Percentiles rank a stretch among this genome's conserved stretches.
Evolutionary conservation across 2,113 vertebrate genomes (phyloP).

Genomic region (Cyprinodon variegatus): DNA sequence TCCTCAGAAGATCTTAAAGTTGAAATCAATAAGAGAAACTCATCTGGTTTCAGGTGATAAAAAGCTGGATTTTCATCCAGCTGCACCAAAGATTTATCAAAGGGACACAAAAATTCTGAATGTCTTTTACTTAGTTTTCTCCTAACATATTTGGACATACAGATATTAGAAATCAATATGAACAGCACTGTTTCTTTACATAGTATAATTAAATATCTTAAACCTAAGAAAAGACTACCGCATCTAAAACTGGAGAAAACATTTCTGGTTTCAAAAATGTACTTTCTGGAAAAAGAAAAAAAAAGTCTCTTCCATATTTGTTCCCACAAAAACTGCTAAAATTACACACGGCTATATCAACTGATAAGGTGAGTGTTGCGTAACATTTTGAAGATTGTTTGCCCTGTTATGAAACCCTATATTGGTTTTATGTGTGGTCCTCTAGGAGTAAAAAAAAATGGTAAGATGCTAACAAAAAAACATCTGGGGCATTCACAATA

Average conservation of each 20-base stretch:
- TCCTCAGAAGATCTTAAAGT: slow-evolving; percentile 40
- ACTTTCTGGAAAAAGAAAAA: no score
- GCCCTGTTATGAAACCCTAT: background rate
- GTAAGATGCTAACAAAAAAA: background rate
- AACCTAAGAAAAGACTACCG: background rate
- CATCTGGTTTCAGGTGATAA: slow-evolving; percentile 23
- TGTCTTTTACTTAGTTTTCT: slow-evolving; percentile 10
- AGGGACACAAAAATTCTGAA: background rate
- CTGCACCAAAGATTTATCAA: background rate
- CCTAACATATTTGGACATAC: background rate
- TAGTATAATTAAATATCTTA: no score
- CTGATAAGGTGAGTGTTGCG: background rate
- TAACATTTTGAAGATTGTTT: background rate
- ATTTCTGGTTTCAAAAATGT: no score
- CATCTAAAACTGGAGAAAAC: no score
- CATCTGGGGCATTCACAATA: background rate
- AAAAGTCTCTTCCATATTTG: no score
- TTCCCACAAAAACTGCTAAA: background rate
- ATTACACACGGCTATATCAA: background rate
- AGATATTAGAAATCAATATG: background rate
- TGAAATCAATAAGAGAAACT: slow-evolving; percentile 11
- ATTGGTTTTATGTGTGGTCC: no score
- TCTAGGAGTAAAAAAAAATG: no score
- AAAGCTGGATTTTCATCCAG: slow-evolving; percentile 13
- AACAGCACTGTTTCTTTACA: no score